These are phyloP conservation scores for Conopomorpha cramerella DNA, from an alignment of 1,140 invertebrate species.

Conservation along the genomic window DNA sequence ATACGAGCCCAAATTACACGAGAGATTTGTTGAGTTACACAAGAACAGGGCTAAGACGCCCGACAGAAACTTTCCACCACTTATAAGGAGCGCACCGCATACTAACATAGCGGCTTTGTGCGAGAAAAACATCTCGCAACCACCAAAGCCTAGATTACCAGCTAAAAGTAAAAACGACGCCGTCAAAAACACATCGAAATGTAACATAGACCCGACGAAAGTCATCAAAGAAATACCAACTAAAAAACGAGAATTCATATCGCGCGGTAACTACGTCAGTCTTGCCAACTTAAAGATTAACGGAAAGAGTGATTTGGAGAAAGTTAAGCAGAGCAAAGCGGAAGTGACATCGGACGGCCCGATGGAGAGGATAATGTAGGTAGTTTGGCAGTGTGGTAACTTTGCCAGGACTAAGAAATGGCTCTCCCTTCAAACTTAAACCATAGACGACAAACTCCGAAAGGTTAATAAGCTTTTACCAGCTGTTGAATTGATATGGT, in stretches of 20 bases:
- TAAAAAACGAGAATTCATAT: conserved; percentile 27
- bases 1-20: conserved; percentile 14
- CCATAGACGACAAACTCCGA: too few species aligned
- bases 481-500: too few species aligned
- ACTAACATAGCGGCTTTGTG: conserved; percentile 17
- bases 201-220: conserved; percentile 7
- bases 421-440: too few species aligned
- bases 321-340: too few species aligned
- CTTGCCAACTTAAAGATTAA: conserved; percentile 50
- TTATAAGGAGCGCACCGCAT: not conserved
- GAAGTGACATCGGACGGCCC: too few species aligned
- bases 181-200: conserved; percentile 12
- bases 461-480: too few species aligned
- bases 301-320: too few species aligned
- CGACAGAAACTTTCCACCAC: not conserved
- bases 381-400: too few species aligned
- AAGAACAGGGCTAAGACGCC: conserved; percentile 15
- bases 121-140: conserved; percentile 13
- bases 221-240: conserved; percentile 9
- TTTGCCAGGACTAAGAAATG: too few species aligned
- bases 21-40: conserved; percentile 19
- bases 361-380: too few species aligned
- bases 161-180: conserved; percentile 8
- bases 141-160: conserved; percentile 8
- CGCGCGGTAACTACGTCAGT: conserved; percentile 50